A percentile compares a stretch with the other conserved stretches of the same genome.
phyloP scores from a whole-genome alignment of 2,113 vertebrate genomes.

The Aegithalos caudatus region DNA sequence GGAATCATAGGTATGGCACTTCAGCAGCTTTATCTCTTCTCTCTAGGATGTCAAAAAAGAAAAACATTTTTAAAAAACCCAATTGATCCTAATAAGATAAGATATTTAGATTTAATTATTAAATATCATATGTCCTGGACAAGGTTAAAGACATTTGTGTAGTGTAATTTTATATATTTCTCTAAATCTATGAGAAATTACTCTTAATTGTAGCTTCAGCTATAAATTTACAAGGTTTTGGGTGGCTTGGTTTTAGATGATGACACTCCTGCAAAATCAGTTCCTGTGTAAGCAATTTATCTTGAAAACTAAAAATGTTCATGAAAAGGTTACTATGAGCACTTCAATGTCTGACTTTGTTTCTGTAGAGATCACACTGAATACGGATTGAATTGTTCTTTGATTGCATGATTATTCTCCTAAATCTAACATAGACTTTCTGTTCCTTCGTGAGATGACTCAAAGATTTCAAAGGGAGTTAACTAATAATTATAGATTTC shows the following conservation, averaged over 20 bases:
- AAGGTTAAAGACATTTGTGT: not conserved
- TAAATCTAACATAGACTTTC: not conserved
- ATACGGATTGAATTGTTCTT: not conserved
- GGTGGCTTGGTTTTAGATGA: not conserved
- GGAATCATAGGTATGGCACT: not conserved
- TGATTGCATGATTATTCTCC: not conserved
- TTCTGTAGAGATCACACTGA: not conserved
- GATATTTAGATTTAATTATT: not conserved
- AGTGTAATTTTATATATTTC: not conserved
- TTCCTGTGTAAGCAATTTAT: not conserved
- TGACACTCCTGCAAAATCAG: not conserved
- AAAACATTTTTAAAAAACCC: not conserved
- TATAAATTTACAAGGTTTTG: not conserved
- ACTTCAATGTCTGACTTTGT: not conserved
- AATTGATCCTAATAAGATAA: not conserved
- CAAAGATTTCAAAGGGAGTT: not conserved
- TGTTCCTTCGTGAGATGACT: not conserved
- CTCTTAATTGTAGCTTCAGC: not conserved
- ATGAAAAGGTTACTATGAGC: not conserved
- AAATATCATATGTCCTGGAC: not conserved
- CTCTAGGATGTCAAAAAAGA: not conserved
- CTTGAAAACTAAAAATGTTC: not conserved
- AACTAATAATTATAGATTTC: not conserved
- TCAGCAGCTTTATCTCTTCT: not conserved
- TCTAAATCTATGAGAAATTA: not conserved